A percentile compares a stretch with the other conserved stretches of the same genome.
Conservation (phyloP, 2,797 vertebrate species). For the Pangasius djambal region DNA sequence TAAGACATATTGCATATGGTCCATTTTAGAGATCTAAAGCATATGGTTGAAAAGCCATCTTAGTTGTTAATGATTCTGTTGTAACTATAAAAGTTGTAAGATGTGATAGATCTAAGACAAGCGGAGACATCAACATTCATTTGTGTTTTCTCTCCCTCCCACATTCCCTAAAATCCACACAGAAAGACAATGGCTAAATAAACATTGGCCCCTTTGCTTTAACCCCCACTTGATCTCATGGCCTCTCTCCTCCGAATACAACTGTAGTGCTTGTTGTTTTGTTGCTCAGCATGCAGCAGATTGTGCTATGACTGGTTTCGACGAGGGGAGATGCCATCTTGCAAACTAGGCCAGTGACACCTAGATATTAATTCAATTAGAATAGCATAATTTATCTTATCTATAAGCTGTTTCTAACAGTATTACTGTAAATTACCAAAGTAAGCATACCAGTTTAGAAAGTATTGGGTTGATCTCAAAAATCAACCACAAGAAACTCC, state of each 20-base stretch:
- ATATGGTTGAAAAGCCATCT: neutral
- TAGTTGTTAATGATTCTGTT: neutral
- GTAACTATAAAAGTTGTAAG: neutral
- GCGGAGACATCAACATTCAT: no score
- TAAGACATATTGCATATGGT: neutral
- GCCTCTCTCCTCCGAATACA: neutral
- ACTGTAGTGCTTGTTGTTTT: neutral
- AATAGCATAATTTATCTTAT: neutral
- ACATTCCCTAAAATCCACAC: no score
- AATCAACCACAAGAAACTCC: neutral
- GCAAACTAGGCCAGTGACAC: neutral
- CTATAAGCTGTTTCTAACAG: neutral
- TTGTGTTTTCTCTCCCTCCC: neutral
- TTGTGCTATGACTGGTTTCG: conserved; percentile 10
- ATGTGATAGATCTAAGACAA: neutral
- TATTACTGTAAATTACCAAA: neutral
- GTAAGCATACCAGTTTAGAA: neutral
- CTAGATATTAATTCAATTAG: neutral
- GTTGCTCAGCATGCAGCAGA: neutral
- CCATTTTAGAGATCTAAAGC: neutral
- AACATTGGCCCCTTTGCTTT: neutral
- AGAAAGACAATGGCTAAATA: neutral
- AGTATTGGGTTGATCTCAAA: neutral
- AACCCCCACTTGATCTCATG: neutral
- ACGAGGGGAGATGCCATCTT: neutral